phyloP scores from a whole-genome alignment of 2,797 vertebrate genomes.

The Dendrocincla tyrannina region DNA sequence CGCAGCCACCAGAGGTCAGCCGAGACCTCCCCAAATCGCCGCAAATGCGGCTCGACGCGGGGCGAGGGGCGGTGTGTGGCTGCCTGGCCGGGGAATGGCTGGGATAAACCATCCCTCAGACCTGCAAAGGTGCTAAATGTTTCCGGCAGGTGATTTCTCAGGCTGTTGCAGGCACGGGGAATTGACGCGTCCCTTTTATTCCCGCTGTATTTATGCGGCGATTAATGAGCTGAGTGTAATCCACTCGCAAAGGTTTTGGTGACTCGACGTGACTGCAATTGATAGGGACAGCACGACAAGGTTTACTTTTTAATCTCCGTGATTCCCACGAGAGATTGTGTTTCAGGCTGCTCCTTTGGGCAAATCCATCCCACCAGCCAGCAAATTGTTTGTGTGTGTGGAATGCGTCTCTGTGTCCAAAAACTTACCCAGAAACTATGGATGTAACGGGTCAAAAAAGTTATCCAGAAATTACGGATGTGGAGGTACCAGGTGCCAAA shows the following conservation, averaged over 20 bases:
- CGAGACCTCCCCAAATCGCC: not conserved
- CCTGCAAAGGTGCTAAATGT: accelerated
- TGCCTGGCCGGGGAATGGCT: not conserved
- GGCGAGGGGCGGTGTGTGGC: not conserved
- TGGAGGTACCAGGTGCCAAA: not conserved
- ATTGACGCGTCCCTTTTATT: accelerated
- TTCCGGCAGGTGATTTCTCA: accelerated
- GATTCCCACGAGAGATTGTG: accelerated
- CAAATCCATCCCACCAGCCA: not conserved
- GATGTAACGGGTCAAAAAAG: accelerated
- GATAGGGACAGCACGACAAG: accelerated
- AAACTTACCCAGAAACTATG: not conserved
- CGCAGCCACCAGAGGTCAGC: not conserved
- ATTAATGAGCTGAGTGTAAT: accelerated
- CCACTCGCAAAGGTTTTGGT: accelerated
- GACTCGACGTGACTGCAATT: not conserved
- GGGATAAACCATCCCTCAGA: accelerated
- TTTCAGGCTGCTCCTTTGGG: not conserved
- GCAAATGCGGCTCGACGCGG: accelerated
- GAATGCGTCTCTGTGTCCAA: accelerated
- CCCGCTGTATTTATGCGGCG: accelerated
- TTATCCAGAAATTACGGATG: not conserved
- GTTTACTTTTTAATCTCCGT: accelerated
- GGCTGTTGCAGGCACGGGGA: not conserved
- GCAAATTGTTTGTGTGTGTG: accelerated